Evolutionary conservation across 2,888 invertebrate genomes (phyloP), one percentile per base, ranked within the genome.

Genomic region (Erebia ligea): DNA sequence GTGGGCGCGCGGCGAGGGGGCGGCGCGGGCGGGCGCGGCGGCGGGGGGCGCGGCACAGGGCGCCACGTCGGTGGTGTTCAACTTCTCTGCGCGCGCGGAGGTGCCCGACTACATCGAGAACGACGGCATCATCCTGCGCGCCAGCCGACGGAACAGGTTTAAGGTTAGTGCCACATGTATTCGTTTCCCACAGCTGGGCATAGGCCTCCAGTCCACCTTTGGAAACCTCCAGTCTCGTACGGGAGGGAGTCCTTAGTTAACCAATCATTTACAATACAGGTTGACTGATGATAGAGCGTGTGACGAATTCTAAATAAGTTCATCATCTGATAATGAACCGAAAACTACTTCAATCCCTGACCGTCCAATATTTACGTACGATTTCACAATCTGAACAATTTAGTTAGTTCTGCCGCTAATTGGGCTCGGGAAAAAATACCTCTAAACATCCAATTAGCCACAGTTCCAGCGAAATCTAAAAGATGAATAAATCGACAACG

Each of bases 41-140:
- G 75, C 77, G 81, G 69, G 78, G 79, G 76, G 79, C 84, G 78
- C 50, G 50, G 78, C n/a, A 0, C 67, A 88, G 73, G 92, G 95
- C 77, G 92, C 95, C 82, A 96, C 95, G 79, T 96, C 96, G 78
- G 95, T 97, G 92, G 97, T 97, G 76, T 98, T 98, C 93, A 97
- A 98, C 94, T 98, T 98, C 91, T 96, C 96, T 77, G 94, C 95
- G 89, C 95, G 96, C 83, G 97, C 96, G 89, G 97, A 97, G 82
- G 97, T 98, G 82, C 98, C 98, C 66, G 97, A 98, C 94, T 98
- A 98, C 90, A 97, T 98, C 84, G 97, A 97, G 87, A 97, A 98
- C 91, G 98, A 98, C 93, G 97, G 97, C 79, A 94, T 96, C 86
- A 94, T 96, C 79, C 95, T 96, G 79, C 94, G 95, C 80, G 94